Percentiles rank a stretch among this genome's conserved stretches.
Evolutionary conservation across 1,140 invertebrate species (phyloP).

Genomic region (Drosophila lini): DNA sequence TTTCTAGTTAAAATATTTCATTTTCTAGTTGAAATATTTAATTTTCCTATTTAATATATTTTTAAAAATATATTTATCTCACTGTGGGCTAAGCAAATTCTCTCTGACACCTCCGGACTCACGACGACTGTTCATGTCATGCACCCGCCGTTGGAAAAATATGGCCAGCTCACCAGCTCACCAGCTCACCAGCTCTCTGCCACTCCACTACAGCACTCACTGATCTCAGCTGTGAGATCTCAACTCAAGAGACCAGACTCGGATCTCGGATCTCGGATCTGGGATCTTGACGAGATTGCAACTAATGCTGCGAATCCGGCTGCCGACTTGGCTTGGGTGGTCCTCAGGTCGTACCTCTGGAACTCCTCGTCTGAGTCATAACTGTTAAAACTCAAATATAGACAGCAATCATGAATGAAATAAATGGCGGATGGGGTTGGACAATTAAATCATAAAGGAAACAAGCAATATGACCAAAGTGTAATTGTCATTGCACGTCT

Average conservation of each 20-base stretch:
- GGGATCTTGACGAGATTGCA: conserved; percentile 35
- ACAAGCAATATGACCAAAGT: conserved; percentile 58
- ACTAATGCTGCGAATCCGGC: conserved; percentile 30
- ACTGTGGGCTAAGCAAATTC: conserved; percentile 35
- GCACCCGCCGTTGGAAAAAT: conserved; percentile 74
- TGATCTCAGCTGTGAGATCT: conserved; percentile 5
- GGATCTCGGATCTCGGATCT: conserved; percentile 26
- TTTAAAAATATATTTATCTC: background rate
- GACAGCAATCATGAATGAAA: conserved; percentile 31
- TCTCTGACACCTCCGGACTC: conserved; percentile 46
- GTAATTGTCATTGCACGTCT: conserved; percentile 59
- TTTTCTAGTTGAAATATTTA: background rate
- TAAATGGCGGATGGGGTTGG: conserved; percentile 36
- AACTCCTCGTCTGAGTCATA: conserved; percentile 45
- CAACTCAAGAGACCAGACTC: conserved; percentile 28
- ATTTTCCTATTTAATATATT: background rate
- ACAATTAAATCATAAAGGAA: conserved; percentile 77
- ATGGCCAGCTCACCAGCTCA: conserved; percentile 27
- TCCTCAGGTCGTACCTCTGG: conserved; percentile 26
- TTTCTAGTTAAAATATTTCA: background rate
- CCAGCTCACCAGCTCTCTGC: conserved; percentile 5
- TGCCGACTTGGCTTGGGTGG: conserved; percentile 45
- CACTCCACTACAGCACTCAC: conserved; percentile 27
- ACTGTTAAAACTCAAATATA: conserved; percentile 45
- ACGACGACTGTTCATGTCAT: conserved; percentile 61